Conservation (phyloP, 2,113 vertebrate genomes). For the Sapajus apella region DNA sequence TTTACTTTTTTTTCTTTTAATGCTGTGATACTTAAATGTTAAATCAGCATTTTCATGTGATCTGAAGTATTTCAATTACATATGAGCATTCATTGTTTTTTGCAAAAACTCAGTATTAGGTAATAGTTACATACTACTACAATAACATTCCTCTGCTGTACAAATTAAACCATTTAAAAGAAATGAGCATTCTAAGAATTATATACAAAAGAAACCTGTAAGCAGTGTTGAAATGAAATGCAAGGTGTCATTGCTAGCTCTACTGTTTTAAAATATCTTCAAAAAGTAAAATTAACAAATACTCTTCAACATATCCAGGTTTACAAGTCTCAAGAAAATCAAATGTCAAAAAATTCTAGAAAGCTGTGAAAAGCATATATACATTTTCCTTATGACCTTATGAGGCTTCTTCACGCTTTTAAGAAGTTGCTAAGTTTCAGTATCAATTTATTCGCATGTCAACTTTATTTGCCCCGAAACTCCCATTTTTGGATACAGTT, state of each 20-base stretch:
- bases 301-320: constrained; percentile 87
- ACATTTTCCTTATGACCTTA: constrained; percentile 88
- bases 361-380: constrained; percentile 94
- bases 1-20: constrained; percentile 79
- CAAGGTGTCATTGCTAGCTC: constrained; percentile 85
- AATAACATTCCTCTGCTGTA: constrained; percentile 96
- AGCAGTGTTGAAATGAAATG: constrained; percentile 91
- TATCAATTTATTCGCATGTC: constrained; percentile 83
- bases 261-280: constrained; percentile 88
- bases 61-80: constrained; percentile 87
- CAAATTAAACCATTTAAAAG: constrained; percentile 94
- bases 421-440: constrained; percentile 82
- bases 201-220: constrained; percentile 92
- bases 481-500: constrained; percentile 82
- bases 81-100: constrained; percentile 87
- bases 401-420: constrained; percentile 82
- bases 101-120: constrained; percentile 89
- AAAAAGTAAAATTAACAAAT: constrained; percentile 88
- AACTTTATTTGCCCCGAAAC: constrained; percentile 81
- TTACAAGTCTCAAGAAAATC: constrained; percentile 89
- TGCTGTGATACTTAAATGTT: constrained; percentile 85
- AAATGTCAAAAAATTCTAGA: constrained; percentile 87
- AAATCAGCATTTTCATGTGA: constrained; percentile 88
- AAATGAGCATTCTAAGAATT: constrained; percentile 92
- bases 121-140: constrained; percentile 92